Conservation (phyloP, 2,113 vertebrate genomes). For the Macaca mulatta region DNA sequence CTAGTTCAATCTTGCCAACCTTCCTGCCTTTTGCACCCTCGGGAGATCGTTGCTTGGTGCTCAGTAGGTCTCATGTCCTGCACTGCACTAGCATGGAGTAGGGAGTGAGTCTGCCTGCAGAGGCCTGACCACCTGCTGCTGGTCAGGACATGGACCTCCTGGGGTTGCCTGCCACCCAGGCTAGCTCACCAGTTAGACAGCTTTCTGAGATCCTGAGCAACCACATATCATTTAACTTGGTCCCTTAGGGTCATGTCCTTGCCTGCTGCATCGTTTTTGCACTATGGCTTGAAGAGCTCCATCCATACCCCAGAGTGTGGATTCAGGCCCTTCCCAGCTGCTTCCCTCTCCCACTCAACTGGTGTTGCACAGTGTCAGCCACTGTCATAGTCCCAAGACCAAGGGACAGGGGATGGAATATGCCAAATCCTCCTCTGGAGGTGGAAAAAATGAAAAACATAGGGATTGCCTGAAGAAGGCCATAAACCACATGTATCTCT, state of each 20-base stretch:
- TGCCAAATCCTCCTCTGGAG: neutral
- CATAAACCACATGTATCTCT: neutral
- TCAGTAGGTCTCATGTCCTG: no score
- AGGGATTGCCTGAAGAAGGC: neutral
- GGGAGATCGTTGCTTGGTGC: no score
- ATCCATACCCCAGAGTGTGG: neutral
- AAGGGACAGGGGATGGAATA: neutral
- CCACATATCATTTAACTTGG: neutral
- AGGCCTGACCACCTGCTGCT: neutral
- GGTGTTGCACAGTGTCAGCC: neutral
- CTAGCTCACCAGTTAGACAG: neutral
- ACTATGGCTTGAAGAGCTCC: neutral
- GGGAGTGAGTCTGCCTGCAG: neutral
- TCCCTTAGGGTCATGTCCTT: neutral
- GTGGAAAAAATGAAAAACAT: neutral
- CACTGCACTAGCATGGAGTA: rapidly evolving
- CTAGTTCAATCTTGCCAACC: neutral
- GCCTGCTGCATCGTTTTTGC: neutral
- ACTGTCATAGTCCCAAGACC: no score
- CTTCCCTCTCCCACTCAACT: neutral
- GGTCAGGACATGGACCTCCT: neutral
- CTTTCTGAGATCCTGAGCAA: no score
- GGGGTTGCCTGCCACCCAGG: no score
- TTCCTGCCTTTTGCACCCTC: neutral
- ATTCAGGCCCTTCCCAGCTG: neutral